Evolutionary conservation across 2,888 invertebrate species (phyloP).

Genomic region (Elegia similella): DNA sequence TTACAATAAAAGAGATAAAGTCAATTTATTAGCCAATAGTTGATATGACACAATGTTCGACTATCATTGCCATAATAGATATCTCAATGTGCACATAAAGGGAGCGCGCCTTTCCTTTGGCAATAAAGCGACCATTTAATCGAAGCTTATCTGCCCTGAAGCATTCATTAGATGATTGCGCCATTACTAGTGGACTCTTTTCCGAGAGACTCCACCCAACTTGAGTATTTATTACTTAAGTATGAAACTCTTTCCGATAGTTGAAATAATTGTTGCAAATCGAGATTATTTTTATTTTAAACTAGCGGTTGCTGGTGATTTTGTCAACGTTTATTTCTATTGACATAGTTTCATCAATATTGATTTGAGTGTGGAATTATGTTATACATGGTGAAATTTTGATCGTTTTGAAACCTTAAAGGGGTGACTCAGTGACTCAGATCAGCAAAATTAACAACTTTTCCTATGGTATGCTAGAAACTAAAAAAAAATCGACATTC

Average conservation of each 20-base stretch:
- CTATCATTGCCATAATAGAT: constrained; percentile 57
- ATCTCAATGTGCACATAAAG: constrained; percentile 75
- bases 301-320: too few relatives aligned
- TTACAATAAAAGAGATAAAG: neutral
- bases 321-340: too few relatives aligned
- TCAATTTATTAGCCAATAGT: neutral
- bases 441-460: too few relatives aligned
- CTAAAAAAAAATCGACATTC: too few relatives aligned
- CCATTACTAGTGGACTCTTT: constrained; percentile 74
- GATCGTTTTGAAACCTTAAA: too few relatives aligned
- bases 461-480: too few relatives aligned
- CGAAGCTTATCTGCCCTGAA: constrained; percentile 80
- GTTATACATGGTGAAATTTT: too few relatives aligned
- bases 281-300: neutral
- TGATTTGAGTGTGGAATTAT: too few relatives aligned
- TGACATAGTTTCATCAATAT: too few relatives aligned
- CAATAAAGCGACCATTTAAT: constrained; percentile 81
- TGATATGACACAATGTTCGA: constrained; percentile 29
- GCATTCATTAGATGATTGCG: constrained; percentile 83
- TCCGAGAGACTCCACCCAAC: constrained; percentile 50
- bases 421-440: too few relatives aligned
- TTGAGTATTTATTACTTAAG: constrained; percentile 42
- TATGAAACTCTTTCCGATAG: constrained; percentile 34
- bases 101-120: constrained; percentile 75
- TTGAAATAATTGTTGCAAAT: constrained; percentile 10